Percentiles rank a stretch among this genome's conserved stretches.
These are phyloP conservation scores for Proteles cristata DNA, from an alignment of 2,113 vertebrate genomes.

Conservation along the genomic window DNA sequence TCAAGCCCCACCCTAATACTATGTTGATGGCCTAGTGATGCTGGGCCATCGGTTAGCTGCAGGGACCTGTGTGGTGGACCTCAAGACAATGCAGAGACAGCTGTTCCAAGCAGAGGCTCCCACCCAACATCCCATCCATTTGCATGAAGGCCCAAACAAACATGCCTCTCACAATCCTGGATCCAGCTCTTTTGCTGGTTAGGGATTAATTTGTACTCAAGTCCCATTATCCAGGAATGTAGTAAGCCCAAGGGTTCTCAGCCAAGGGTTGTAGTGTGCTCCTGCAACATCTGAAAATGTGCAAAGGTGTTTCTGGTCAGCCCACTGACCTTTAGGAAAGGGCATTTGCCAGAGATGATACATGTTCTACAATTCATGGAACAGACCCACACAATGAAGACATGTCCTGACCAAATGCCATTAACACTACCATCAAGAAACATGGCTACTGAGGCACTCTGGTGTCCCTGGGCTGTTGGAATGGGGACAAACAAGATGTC, in stretches of 20 bases:
- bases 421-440: not conserved
- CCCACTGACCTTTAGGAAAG: not conserved
- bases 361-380: not conserved
- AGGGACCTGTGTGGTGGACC: not conserved
- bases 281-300: not conserved
- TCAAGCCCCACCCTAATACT: not conserved
- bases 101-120: not conserved
- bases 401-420: not conserved
- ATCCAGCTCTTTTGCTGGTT: not conserved
- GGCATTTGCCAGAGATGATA: not conserved
- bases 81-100: not conserved
- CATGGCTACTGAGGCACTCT: not conserved
- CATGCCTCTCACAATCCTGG: not conserved
- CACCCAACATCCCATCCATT: not conserved
- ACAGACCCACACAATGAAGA: not conserved
- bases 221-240: not conserved
- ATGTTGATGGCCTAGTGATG: not conserved
- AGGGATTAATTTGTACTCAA: not conserved
- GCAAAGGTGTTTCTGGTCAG: not conserved
- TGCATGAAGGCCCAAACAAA: not conserved
- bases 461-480: not conserved
- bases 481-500: not conserved
- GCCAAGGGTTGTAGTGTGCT: not conserved
- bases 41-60: not conserved
- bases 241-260: not conserved